Conservation (phyloP, 2,888 invertebrate species). For the Caenorhabditis japonica region DNA sequence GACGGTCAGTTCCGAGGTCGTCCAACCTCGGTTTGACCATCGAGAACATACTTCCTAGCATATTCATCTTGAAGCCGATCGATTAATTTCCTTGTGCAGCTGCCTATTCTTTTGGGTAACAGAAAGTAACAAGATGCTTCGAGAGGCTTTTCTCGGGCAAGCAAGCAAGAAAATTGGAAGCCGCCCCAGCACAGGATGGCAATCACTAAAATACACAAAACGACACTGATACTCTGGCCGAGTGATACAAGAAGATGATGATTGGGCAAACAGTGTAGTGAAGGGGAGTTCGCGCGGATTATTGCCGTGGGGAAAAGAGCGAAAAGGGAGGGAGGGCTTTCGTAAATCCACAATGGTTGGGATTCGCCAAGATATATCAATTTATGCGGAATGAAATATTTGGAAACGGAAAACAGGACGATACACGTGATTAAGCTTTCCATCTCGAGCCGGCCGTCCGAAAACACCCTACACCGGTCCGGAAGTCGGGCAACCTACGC, state of each 20-base stretch:
- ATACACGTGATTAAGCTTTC: too few species aligned
- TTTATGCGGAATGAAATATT: too few species aligned
- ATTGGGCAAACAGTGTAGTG: conserved; percentile 44
- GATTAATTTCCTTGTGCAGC: conserved; percentile 33
- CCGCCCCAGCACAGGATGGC: background rate
- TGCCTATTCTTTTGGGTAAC: conserved; percentile 15
- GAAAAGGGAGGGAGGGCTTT: too few species aligned
- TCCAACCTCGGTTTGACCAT: conserved; percentile 59
- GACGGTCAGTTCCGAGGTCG: conserved; percentile 68
- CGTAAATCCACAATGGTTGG: too few species aligned
- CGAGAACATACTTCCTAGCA: conserved; percentile 57
- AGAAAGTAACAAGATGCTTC: conserved; percentile 25
- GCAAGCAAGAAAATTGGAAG: too few species aligned
- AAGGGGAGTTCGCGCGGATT: conserved; percentile 47
- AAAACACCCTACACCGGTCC: too few species aligned
- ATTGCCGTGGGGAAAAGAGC: too few species aligned
- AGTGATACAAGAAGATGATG: conserved; percentile 28
- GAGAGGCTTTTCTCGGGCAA: conserved; percentile 46
- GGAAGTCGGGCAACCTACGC: too few species aligned
- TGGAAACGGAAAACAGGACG: too few species aligned
- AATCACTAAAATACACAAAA: conserved; percentile 49
- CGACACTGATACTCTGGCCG: conserved; percentile 23
- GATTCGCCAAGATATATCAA: too few species aligned
- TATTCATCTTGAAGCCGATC: conserved; percentile 48
- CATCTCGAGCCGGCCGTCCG: too few species aligned